Percentiles rank a stretch among this genome's conserved stretches.
These are phyloP conservation scores for Hippocampus zosterae DNA, from an alignment of 2,113 vertebrate species.

Conservation along the genomic window DNA sequence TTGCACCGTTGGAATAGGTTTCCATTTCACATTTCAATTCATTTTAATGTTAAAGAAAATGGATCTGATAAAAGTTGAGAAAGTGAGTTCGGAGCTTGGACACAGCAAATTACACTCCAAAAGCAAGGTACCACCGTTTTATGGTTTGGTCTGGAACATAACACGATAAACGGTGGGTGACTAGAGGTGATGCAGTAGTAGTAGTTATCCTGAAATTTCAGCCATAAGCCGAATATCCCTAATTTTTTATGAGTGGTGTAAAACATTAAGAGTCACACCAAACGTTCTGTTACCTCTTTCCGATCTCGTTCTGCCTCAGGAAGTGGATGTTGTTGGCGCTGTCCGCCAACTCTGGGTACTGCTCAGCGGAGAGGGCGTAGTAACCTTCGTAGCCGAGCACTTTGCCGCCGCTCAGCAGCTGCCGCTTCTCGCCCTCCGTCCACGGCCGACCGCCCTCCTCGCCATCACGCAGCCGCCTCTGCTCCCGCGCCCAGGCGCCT, in stretches of 20 bases:
- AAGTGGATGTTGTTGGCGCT: conserved; percentile 97
- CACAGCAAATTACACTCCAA: background rate
- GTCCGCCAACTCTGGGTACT: conserved; percentile 98
- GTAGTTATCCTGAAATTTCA: background rate
- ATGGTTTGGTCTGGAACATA: background rate
- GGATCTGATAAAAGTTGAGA: too few species aligned
- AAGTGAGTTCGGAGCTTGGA: background rate
- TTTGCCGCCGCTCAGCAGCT: conserved; percentile 90
- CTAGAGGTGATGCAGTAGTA: background rate
- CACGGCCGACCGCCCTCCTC: conserved; percentile 91
- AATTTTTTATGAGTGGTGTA: background rate
- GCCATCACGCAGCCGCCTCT: conserved; percentile 88
- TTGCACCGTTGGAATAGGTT: too few species aligned
- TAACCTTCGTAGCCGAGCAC: conserved; percentile 97
- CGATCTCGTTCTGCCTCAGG: conserved; percentile 97
- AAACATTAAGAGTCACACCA: background rate
- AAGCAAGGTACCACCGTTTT: background rate
- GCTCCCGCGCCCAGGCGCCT: conserved; percentile 89
- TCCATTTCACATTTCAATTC: too few species aligned
- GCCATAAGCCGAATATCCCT: background rate
- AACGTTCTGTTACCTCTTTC: conserved; percentile 91
- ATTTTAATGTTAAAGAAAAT: too few species aligned
- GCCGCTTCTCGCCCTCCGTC: conserved; percentile 97
- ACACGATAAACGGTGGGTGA: background rate
- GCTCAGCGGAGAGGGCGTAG: conserved; percentile 97